Percentiles rank a stretch among this genome's conserved stretches.
Conservation (phyloP, 1,140 invertebrate genomes). For the Aporrectodea caliginosa region DNA sequence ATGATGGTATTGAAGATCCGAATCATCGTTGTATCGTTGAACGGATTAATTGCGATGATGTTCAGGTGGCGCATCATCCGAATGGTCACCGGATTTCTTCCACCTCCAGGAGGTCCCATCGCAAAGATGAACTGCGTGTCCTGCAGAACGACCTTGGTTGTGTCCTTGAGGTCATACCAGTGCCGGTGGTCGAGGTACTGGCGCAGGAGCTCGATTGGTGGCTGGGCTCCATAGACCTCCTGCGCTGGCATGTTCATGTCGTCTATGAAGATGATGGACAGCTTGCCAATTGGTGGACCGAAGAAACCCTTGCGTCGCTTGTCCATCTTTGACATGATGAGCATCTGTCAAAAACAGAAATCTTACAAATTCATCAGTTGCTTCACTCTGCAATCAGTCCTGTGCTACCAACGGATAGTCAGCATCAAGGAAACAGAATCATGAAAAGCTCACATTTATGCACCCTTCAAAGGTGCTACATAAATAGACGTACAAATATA, state of each 20-base stretch:
- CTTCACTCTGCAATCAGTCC: no score
- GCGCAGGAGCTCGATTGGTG: constrained; percentile 54
- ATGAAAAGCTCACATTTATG: background rate
- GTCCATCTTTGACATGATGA: constrained; percentile 56
- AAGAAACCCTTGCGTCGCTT: constrained; percentile 53
- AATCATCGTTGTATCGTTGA: constrained; percentile 55
- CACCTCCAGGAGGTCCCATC: constrained; percentile 56
- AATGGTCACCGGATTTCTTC: constrained; percentile 51
- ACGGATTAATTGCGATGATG: constrained; percentile 53
- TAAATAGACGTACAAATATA: background rate
- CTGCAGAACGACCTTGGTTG: constrained; percentile 47
- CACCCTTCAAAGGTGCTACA: background rate
- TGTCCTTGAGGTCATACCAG: constrained; percentile 63
- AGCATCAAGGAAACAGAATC: no score
- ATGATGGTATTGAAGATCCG: constrained; percentile 64
- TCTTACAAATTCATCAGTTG: no score
- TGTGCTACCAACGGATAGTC: no score
- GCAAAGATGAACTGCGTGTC: constrained; percentile 54
- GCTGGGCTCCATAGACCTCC: constrained; percentile 56
- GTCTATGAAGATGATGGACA: constrained; percentile 55
- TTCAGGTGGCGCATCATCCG: constrained; percentile 55
- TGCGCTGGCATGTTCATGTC: constrained; percentile 56
- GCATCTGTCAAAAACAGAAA: constrained; percentile 65
- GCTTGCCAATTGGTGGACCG: constrained; percentile 54
- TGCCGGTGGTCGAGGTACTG: constrained; percentile 51